Base-by-base conservation (phyloP, 2,113 vertebrate genomes). In the Bos indicus region DNA sequence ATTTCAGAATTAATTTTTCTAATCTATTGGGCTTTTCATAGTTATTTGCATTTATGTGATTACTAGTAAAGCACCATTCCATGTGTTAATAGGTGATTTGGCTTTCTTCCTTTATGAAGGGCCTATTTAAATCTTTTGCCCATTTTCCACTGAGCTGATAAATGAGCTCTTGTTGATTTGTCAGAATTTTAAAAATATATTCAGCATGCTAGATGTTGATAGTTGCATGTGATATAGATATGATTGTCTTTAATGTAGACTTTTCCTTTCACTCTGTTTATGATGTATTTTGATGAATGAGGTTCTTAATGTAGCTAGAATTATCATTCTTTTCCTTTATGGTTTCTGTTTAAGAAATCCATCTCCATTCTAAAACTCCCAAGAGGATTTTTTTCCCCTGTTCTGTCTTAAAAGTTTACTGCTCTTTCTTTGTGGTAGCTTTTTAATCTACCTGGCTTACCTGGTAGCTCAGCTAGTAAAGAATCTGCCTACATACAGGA, bases 1-100 rank as follows among this genome's bases (percentile, higher is more conserved):
- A 54, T 94, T 91, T 62, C 54, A 78, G 36, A 97, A 88, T 83
- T 88, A 56, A 90, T 57, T 57, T 81, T 90, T 93, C 71, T 88
- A 57, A 90, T 36, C 21, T 46, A 71, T 15, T 77, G 14, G 7
- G 28, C 81, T 36, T 86, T 26, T 88, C 59, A 84, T 57, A 23
- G 14, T 64, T 64, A 77, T 64, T 54, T 88, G 33, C 51, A 81
- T 91, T 87, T 94, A 16, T 12, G 51, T 5, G 7, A 81, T 60
- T 59, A 81, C 14, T 71, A 21, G 19, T 43, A 36, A 94, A 67
- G 56, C 52, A 46, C 48, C 16, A 62, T 89, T 36, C 62, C 78
- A 54, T 56, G 54, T 62, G 78, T 90, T 84, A 78, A 78, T 26
- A 56, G n/a, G 40, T n/a, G 23, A 28, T 56, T 77, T 84, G 48